Evolutionary conservation across 2,113 vertebrate species (phyloP).

Genomic region (Psophia crepitans): DNA sequence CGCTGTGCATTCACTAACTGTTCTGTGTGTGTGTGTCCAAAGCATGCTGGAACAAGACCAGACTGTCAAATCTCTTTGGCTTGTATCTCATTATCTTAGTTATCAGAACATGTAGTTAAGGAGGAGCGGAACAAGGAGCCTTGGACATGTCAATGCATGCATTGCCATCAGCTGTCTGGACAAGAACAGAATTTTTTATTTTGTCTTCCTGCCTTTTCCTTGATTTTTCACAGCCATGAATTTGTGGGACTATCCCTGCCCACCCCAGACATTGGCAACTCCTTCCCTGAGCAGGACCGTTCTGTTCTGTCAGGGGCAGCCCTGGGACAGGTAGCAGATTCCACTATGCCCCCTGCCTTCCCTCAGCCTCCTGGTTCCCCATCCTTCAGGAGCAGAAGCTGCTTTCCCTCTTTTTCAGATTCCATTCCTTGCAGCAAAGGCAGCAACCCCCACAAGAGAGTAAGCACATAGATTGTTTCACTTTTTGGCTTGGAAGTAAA

Average conservation of each 20-base stretch:
- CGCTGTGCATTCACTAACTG: not conserved
- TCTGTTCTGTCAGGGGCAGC: not conserved
- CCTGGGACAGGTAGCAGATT: not conserved
- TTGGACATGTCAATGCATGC: too few species aligned
- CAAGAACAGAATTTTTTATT: not conserved
- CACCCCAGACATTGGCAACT: too few species aligned
- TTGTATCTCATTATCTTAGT: not conserved
- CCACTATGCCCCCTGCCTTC: not conserved
- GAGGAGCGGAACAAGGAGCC: not conserved
- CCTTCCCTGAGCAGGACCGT: too few species aligned
- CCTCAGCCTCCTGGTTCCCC: not conserved
- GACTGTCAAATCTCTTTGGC: not conserved
- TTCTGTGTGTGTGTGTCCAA: not conserved
- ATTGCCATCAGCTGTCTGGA: not conserved
- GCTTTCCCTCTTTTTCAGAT: not conserved
- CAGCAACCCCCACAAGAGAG: too few species aligned
- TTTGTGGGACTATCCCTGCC: not conserved
- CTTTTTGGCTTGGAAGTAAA: too few species aligned
- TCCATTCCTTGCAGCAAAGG: not conserved
- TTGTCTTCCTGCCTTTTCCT: not conserved
- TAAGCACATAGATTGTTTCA: too few species aligned
- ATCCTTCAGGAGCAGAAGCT: not conserved
- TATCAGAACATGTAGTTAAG: not conserved
- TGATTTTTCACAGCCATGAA: not conserved
- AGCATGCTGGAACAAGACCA: not conserved